These are phyloP conservation scores for Linyphia triangularis DNA, from an alignment of 2,888 invertebrate genomes.

Conservation along the genomic window DNA sequence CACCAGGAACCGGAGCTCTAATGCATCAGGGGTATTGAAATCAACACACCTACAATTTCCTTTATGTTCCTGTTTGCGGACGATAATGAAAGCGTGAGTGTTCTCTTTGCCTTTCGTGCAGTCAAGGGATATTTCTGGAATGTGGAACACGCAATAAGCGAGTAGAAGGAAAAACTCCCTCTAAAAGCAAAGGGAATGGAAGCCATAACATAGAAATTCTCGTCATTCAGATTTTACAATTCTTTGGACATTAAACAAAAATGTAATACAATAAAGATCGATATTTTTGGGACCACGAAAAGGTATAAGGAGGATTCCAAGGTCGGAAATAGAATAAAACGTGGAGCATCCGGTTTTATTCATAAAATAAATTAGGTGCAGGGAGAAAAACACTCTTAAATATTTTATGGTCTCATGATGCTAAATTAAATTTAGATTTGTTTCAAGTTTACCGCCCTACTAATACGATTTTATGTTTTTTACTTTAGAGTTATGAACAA, in stretches of 20 bases:
- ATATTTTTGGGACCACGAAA: background rate
- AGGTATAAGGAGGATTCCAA: background rate
- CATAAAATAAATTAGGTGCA: background rate
- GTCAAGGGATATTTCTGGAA: background rate
- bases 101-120: background rate
- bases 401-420: background rate
- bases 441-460: background rate
- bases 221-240: background rate
- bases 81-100: background rate
- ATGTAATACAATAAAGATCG: background rate
- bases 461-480: background rate
- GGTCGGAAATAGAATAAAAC: background rate
- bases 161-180: background rate
- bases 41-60: background rate
- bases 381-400: background rate
- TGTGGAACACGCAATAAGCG: background rate
- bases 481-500: background rate
- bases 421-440: background rate
- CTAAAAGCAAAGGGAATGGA: background rate
- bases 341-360: background rate
- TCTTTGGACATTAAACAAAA: background rate
- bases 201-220: background rate
- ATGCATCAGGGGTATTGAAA: background rate
- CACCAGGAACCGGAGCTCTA: background rate
- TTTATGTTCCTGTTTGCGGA: slow-evolving; percentile 3